phyloP scores from a whole-genome alignment of 2,797 vertebrate species.

The Cephalopachus bancanus region DNA sequence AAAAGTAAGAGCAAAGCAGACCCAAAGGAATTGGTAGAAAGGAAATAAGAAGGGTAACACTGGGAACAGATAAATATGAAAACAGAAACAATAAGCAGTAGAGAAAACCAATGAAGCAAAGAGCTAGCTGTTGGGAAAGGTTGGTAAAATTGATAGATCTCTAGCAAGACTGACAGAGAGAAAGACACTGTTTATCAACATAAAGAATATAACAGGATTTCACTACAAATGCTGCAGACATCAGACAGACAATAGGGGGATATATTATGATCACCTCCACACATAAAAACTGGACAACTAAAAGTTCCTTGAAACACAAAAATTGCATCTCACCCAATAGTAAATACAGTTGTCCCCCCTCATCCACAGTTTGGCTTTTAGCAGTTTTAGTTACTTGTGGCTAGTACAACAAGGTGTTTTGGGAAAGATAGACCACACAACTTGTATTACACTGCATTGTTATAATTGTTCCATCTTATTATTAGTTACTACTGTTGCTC shows the following conservation, averaged over 20 bases:
- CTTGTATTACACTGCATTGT: not conserved
- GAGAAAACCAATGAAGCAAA: slow-evolving; percentile 17
- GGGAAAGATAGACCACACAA: not conserved
- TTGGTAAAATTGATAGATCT: not conserved
- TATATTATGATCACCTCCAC: not conserved
- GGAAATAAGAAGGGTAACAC: not conserved
- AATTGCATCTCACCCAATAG: not conserved
- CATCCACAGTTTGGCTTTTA: not conserved
- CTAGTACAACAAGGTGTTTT: not conserved
- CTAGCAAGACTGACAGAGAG: not conserved
- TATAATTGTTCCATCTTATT: not conserved
- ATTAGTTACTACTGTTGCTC: not conserved
- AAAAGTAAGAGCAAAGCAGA: not conserved
- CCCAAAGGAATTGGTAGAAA: not conserved
- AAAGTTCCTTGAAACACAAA: not conserved
- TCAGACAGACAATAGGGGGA: not conserved
- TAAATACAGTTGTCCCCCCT: not conserved
- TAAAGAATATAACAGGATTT: not conserved
- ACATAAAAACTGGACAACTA: not conserved
- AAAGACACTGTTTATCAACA: not conserved
- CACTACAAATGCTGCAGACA: not conserved
- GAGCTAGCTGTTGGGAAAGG: not conserved
- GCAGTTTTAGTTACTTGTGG: not conserved
- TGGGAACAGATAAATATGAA: not conserved
- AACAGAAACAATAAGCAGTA: not conserved